phyloP scores from a whole-genome alignment of 2,888 invertebrate genomes.

The Conus canariensis region DNA sequence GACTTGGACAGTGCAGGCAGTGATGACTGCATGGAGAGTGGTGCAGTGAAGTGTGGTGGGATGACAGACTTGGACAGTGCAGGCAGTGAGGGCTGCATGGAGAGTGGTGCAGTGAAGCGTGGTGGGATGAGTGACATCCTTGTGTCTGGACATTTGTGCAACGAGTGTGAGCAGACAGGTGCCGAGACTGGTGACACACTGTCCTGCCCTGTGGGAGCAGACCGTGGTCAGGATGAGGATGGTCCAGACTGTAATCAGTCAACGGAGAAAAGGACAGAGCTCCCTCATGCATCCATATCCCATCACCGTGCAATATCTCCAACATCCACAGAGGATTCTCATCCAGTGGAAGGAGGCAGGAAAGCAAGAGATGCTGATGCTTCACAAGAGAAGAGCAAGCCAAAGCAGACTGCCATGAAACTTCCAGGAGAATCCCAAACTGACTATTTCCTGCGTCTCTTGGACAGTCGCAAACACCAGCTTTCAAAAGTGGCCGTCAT shows the following conservation, averaged over 20 bases:
- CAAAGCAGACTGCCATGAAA: background rate
- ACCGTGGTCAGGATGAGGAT: slow-evolving; percentile 27
- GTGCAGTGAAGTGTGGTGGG: too few relatives aligned
- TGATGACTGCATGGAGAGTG: too few relatives aligned
- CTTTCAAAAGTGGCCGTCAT: slow-evolving; percentile 64
- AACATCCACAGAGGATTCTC: background rate
- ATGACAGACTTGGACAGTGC: background rate
- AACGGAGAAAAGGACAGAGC: too few relatives aligned
- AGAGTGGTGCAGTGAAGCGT: too few relatives aligned
- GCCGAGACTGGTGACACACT: background rate
- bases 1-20: too few relatives aligned
- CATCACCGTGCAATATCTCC: too few relatives aligned
- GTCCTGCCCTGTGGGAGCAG: background rate
- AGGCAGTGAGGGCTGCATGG: background rate
- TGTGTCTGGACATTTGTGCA: too few relatives aligned
- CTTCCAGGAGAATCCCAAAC: slow-evolving; percentile 40
- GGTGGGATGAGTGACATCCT: too few relatives aligned
- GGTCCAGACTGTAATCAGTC: background rate
- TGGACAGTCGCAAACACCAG: slow-evolving; percentile 63
- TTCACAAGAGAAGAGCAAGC: background rate
- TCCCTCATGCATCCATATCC: too few relatives aligned
- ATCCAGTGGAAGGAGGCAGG: background rate
- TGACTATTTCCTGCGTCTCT: slow-evolving; percentile 60
- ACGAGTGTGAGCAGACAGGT: background rate
- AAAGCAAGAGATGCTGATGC: background rate